Evolutionary conservation across 2,797 vertebrate species (phyloP), one percentile per base, ranked within the genome.

Genomic region (Gymnocypris eckloni): DNA sequence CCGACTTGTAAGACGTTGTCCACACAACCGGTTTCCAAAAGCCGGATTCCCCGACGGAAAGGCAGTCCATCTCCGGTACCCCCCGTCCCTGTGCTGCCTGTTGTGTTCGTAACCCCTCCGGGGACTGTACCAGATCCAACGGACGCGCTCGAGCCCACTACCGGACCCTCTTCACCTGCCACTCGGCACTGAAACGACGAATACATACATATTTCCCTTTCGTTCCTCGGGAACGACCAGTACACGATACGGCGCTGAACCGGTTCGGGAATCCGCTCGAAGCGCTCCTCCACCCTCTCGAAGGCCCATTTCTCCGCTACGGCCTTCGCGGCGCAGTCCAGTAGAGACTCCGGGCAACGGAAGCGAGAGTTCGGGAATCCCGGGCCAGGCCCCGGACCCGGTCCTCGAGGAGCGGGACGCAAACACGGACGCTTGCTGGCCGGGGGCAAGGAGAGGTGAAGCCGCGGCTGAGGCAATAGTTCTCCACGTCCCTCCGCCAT

Each of bases 1-100:
- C 98, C 98, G 93, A 99, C 98, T 99, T 99, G 98, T 92, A 98
- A 96, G 88, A 98, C 98, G 94, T 97, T 99, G 91, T 99, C 98
- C 95, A 99, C 98, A 87, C 97, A 97, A 91, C 97, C 98, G 87
- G 96, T 98, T 94, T 99, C 98, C 87, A 99, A 96, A 89, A 99
- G 96, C 90, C 96, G 95, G 93, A 98, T 98, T 72, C 98, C 98
- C 87, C 98, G 95, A 89, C 97, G 97, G 92, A 98, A 98, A 88
- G 97, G 97, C 82, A 98, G 96, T 86, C 96, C 96, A 89, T 97
- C 97, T 84, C 94, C 96, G 86, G 94, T 95, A 87, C 93, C 96
- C 91, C 88, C 92, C 89, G 92, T 92, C 92, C 90, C 93, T 37
- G 93, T 92, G 88, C 89, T 89, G 85, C 90, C 93, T 84, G 93